These are phyloP conservation scores for Coturnix japonica DNA, from an alignment of 2,113 vertebrate species.

Conservation along the genomic window DNA sequence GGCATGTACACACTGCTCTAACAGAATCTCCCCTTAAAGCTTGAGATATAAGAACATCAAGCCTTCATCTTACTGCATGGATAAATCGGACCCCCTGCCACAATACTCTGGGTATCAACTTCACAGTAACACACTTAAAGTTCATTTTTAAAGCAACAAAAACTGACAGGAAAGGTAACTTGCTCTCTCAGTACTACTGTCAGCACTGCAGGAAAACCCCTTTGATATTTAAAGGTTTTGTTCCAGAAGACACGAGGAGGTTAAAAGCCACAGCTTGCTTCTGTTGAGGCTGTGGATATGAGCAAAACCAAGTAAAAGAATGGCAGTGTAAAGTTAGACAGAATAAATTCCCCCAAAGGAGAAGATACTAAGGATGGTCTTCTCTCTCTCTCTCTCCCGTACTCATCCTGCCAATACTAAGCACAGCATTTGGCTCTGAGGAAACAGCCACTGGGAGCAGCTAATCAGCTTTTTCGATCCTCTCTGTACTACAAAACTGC, in stretches of 20 bases:
- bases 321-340: not conserved
- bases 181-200: not conserved
- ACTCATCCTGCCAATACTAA: not conserved
- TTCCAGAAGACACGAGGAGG: not conserved
- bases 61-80: conserved; percentile 3
- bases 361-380: not conserved
- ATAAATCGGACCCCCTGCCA: not conserved
- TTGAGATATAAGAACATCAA: not conserved
- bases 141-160: conserved; percentile 2
- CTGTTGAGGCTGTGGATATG: not conserved
- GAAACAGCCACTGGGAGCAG: not conserved
- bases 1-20: not conserved
- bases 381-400: not conserved
- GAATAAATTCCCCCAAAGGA: not conserved
- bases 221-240: not conserved
- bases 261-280: not conserved
- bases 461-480: not conserved
- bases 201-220: not conserved
- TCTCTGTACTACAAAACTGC: not conserved
- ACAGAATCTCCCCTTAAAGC: not conserved
- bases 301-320: not conserved
- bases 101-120: conserved; percentile 42
- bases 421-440: not conserved
- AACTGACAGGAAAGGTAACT: not conserved
- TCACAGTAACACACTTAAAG: conserved; percentile 66